These are phyloP conservation scores for Pedicia rivosa DNA, from an alignment of 2,888 invertebrate genomes.

Conservation along the genomic window DNA sequence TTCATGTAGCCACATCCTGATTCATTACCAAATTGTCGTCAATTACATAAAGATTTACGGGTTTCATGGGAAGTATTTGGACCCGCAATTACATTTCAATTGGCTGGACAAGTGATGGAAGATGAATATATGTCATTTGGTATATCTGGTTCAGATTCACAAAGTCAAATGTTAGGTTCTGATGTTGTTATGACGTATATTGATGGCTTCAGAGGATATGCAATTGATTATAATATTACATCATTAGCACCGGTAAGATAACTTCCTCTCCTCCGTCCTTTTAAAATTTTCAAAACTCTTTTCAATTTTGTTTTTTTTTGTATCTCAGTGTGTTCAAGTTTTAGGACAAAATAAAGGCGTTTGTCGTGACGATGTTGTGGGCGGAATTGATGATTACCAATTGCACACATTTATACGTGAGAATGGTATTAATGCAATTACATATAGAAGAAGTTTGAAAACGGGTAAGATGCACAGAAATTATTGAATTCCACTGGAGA, in stretches of 20 bases:
- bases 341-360: conserved; percentile 75
- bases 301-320: conserved; percentile 1
- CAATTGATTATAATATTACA: conserved; percentile 72
- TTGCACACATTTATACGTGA: conserved; percentile 53
- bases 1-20: conserved; percentile 45
- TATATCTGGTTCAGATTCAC: conserved; percentile 53
- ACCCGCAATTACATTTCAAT: conserved; percentile 67
- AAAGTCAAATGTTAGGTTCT: conserved; percentile 67
- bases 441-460: conserved; percentile 58
- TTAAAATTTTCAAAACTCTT: not conserved
- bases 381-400: conserved; percentile 69
- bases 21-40: conserved; percentile 65
- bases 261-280: not conserved
- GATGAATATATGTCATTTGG: conserved; percentile 84
- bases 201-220: conserved; percentile 53
- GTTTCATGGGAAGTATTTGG: conserved; percentile 86
- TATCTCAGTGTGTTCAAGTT: conserved; percentile 61
- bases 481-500: too few species aligned
- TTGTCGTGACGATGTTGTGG: conserved; percentile 67
- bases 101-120: conserved; percentile 53
- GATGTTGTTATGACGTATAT: conserved; percentile 69
- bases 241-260: conserved; percentile 56
- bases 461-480: conserved; percentile 51
- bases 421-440: conserved; percentile 62
- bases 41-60: conserved; percentile 69